Base-by-base conservation (phyloP, 2,888 invertebrate species). In the Carterocephalus palaemon region DNA sequence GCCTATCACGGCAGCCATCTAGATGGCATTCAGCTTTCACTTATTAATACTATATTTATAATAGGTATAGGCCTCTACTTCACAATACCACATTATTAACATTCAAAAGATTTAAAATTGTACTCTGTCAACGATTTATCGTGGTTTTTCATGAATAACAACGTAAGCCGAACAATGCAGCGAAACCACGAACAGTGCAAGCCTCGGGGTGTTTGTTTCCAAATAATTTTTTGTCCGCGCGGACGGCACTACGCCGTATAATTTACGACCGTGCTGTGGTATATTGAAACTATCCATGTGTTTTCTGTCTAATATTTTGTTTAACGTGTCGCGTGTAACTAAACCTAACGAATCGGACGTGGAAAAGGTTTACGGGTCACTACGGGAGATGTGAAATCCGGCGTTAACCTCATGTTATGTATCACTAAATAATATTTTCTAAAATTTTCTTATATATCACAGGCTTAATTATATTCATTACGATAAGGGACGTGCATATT, bases 381-480 rank as follows among this genome's bases (percentile, higher is more conserved):
- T n/a, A n/a, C n/a, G n/a, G n/a, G n/a, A n/a, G n/a, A n/a, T n/a
- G n/a, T n/a, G n/a, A n/a, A n/a, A 31, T 23, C 33, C 26, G 17
- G 41, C 41, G 33, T 33, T 33, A 38, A 41, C 12, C 26, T 33
- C 33, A 41, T 26, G 33, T 41, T 41, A 41, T 33, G 32, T 63
- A 67, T 69, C 68, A 64, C 70, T 75, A 70, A 71, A 58, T 69
- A 67, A 70, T 69, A 66, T 62, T 68, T 65, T 64, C 77, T 83
- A 83, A 79, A 76, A 70, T n/a, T 75, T 75, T 76, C 77, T 79
- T 82, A 64, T 81, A 79, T 85, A 86, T 86, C 86, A 86, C 86
- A 86, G 85, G 84, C 85, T 85, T 85, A 85, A 83, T 74, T 75
- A 85, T 82, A 83, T 67, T 70, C 67, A 70, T 79, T 83, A 83